Percentiles rank a stretch among this genome's conserved stretches.
Evolutionary conservation across 2,113 vertebrate species (phyloP).

Genomic region (Greenwoodochromis staneri): DNA sequence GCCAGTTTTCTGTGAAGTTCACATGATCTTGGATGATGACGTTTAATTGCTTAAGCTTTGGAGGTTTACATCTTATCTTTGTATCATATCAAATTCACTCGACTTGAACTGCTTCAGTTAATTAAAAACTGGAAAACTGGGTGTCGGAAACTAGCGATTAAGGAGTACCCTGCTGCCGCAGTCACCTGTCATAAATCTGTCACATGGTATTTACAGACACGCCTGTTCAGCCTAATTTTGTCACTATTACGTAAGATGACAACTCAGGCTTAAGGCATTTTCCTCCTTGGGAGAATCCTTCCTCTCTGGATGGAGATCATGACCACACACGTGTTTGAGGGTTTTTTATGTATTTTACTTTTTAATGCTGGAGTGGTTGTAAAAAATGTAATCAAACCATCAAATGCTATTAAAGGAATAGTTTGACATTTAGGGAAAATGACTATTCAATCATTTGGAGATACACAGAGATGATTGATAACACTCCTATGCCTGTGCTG

Average conservation of each 20-base stretch:
- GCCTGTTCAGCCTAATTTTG: background rate
- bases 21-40: background rate
- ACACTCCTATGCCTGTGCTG: background rate
- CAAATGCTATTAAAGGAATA: background rate
- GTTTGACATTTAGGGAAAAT: background rate
- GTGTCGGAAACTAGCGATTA: no score
- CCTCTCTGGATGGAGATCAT: background rate
- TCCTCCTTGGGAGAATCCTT: conserved; percentile 10
- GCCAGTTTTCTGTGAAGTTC: background rate
- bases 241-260: conserved; percentile 45
- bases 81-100: background rate
- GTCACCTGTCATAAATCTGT: conserved; percentile 13
- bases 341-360: background rate
- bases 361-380: background rate
- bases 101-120: background rate
- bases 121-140: background rate
- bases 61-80: background rate
- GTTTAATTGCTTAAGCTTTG: background rate
- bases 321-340: background rate
- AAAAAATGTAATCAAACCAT: background rate
- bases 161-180: background rate
- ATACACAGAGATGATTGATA: background rate
- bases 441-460: background rate
- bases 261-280: background rate
- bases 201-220: conserved; percentile 35